Base-by-base conservation (phyloP, 2,888 invertebrate species). In the Eugnorisma glareosa region DNA sequence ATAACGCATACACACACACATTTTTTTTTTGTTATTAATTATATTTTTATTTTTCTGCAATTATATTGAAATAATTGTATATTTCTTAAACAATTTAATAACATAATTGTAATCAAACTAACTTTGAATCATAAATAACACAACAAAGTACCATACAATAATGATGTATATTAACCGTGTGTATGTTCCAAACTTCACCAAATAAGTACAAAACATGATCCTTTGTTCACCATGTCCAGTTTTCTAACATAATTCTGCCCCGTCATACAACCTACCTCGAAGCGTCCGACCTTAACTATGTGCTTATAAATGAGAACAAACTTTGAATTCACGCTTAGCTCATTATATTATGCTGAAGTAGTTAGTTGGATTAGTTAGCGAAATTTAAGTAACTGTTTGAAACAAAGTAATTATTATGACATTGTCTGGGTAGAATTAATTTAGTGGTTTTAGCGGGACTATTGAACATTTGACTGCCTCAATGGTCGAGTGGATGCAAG, bases 221-320 rank as follows among this genome's bases (percentile, higher is more conserved):
- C 48, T 76, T 82, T 63, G 68, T 69, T 83, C 57, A n/a, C n/a
- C 11, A 61, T 71, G 48, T 67, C 69, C 69, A 73, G 45, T 61
- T 73, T 28, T 40, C n/a, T 61, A 72, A 72, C 24, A 75, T 40
- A 51, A 68, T 80, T 66, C 70, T 71, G 76, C 63, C 43, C 31
- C 61, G 76, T 83, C 78, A 86, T 77, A 57, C 76, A 63, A 59
- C 37, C 18, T 67, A 72, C 66, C 35, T 54, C 45, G 61, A 64
- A 75, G 37, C 48, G 8, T 21, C 66, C 45, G 24, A 73, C 73
- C 70, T 24, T 59, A 73, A 67, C 81, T 73, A 61, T 67, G 61
- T 77, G 57, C 63, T 77, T 68, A 43, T 76, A 76, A 74, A 85
- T 67, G 75, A 64, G 64, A 73, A 82, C 74, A 74, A 85, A 85